Evolutionary conservation across 2,113 vertebrate species (phyloP).

Genomic region (Brachyhypopomus gauderio): DNA sequence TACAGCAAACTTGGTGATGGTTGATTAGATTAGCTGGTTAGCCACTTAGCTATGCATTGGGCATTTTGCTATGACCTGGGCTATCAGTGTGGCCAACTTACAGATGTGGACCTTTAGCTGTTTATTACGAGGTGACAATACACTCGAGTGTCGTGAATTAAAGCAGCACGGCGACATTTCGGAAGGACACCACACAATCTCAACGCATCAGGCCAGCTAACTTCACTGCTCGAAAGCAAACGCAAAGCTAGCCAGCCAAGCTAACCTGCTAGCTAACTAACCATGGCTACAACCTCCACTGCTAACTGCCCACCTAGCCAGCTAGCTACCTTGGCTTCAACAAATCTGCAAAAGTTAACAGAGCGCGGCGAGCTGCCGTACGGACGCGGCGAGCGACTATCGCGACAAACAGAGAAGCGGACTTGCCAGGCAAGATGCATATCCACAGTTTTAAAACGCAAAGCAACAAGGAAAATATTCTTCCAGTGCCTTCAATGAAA

Average conservation of each 20-base stretch:
- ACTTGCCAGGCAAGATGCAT: constrained; percentile 74
- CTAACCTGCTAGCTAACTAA: neutral
- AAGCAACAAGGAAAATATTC: constrained; percentile 65
- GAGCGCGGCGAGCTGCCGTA: constrained; percentile 45
- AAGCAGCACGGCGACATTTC: neutral
- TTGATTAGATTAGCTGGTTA: neutral
- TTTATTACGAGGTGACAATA: too few relatives aligned
- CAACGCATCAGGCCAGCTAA: constrained; percentile 3
- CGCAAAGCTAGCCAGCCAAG: constrained; percentile 23
- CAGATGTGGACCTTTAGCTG: neutral
- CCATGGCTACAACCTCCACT: neutral
- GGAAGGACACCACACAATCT: neutral
- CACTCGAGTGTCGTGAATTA: too few relatives aligned
- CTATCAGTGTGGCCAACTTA: neutral
- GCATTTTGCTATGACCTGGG: neutral
- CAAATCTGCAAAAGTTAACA: constrained; percentile 63
- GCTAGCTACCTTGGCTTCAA: constrained; percentile 48
- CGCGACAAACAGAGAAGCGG: constrained; percentile 36
- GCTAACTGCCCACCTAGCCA: constrained; percentile 50
- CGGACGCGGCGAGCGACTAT: constrained; percentile 21
- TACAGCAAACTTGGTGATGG: neutral
- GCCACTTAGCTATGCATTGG: neutral
- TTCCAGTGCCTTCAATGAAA: constrained; percentile 76
- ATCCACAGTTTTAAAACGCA: constrained; percentile 63
- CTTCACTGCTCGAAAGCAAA: constrained; percentile 29